Percentiles rank a stretch among this genome's conserved stretches.
Evolutionary conservation across 2,888 invertebrate genomes (phyloP).

Genomic region (Nymphalis c-album): DNA sequence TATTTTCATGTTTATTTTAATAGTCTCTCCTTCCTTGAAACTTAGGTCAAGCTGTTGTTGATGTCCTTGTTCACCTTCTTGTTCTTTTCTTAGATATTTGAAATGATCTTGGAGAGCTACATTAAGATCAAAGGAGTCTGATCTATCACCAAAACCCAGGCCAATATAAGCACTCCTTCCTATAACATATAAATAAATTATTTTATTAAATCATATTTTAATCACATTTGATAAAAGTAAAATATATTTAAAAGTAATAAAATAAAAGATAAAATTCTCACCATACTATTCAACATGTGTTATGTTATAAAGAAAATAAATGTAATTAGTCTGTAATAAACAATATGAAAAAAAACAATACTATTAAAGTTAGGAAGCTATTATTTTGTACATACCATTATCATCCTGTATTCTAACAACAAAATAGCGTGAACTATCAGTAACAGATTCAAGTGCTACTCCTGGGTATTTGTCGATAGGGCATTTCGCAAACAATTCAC

Average conservation of each 20-base stretch:
- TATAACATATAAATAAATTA: slow-evolving; percentile 53
- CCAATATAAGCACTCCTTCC: slow-evolving; percentile 96
- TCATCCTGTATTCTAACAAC: slow-evolving; percentile 97
- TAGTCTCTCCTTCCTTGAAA: slow-evolving; percentile 99
- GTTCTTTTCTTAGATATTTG: slow-evolving; percentile 94
- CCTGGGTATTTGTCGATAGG: slow-evolving; percentile 98
- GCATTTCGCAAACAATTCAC: slow-evolving; percentile 97
- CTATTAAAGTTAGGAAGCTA: not conserved
- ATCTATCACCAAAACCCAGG: slow-evolving; percentile 97
- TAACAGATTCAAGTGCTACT: slow-evolving; percentile 95
- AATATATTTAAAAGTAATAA: too few species aligned
- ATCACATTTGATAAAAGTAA: too few species aligned
- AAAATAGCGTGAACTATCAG: slow-evolving; percentile 98
- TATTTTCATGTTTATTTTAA: slow-evolving; percentile 99
- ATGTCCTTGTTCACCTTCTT: slow-evolving; percentile 87
- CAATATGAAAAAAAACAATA: not conserved
- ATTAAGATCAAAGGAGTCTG: slow-evolving; percentile 99
- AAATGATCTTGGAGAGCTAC: slow-evolving; percentile 99
- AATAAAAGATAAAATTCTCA: not conserved
- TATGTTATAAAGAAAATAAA: not conserved
- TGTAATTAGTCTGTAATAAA: too few species aligned
- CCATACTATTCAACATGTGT: too few species aligned
- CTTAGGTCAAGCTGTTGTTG: slow-evolving; percentile 94
- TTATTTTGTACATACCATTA: slow-evolving; percentile 82
- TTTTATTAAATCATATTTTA: not conserved